A percentile compares a stretch with the other conserved stretches of the same genome.
These are phyloP conservation scores for Tetragonula clypearis DNA, from an alignment of 1,140 invertebrate species.

Conservation along the genomic window DNA sequence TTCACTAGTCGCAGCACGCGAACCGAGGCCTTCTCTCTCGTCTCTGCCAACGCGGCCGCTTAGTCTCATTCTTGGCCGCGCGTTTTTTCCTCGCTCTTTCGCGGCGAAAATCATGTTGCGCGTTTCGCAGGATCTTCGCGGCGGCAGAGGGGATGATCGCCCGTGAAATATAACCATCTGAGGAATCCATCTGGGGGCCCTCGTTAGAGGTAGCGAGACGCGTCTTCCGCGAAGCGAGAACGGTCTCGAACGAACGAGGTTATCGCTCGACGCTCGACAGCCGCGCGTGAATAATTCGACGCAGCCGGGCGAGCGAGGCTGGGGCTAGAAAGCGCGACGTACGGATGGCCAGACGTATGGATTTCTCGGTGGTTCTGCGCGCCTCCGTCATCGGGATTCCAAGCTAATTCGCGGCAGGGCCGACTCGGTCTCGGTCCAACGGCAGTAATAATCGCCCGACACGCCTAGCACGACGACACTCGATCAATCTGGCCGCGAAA, in stretches of 20 bases:
- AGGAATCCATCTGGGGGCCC: constrained; percentile 50
- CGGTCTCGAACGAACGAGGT: constrained; percentile 62
- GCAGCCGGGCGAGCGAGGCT: constrained; percentile 47
- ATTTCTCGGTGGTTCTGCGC: constrained; percentile 29
- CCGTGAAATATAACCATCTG: constrained; percentile 53
- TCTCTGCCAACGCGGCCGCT: background rate
- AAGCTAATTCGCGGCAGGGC: constrained; percentile 73
- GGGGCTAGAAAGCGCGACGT: background rate
- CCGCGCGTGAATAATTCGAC: constrained; percentile 71
- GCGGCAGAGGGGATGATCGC: background rate
- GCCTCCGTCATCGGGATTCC: constrained; percentile 67
- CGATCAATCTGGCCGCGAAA: constrained; percentile 68
- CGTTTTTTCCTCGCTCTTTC: constrained; percentile 4
- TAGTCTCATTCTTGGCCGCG: constrained; percentile 31
- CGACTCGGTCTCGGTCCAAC: constrained; percentile 51
- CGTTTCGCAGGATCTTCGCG: constrained; percentile 28
- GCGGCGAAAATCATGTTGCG: background rate
- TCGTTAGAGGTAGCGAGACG: constrained; percentile 55
- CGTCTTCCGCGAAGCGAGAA: constrained; percentile 64
- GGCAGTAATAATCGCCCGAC: constrained; percentile 73
- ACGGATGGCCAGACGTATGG: constrained; percentile 1
- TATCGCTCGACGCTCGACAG: constrained; percentile 58
- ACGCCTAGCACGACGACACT: constrained; percentile 65
- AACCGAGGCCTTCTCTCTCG: background rate
- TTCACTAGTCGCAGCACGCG: constrained; percentile 15